phyloP scores from a whole-genome alignment of 1,140 invertebrate species.

The Lineus longissimus region DNA sequence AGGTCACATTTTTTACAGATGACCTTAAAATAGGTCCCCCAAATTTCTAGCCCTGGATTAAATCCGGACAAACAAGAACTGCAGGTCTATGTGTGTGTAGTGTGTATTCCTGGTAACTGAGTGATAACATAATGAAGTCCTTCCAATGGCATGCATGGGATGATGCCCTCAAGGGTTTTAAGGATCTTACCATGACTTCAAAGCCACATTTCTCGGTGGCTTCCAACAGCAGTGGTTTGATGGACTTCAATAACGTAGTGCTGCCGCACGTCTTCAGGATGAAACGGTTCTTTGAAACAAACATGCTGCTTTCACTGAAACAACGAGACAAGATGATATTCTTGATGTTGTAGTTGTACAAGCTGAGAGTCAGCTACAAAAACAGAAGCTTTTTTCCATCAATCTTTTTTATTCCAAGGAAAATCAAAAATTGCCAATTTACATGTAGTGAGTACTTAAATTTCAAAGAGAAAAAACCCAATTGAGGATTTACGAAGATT shows the following conservation, averaged over 20 bases:
- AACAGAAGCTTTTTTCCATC: not conserved
- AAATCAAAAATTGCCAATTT: not conserved
- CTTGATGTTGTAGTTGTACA: not conserved
- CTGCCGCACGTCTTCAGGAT: conserved; percentile 99
- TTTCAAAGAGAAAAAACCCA: no score
- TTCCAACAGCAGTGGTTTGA: conserved; percentile 78
- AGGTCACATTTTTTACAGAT: no score
- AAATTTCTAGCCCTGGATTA: no score
- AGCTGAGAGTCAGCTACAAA: not conserved
- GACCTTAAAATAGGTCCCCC: no score
- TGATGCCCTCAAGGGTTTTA: no score
- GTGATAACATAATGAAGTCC: no score
- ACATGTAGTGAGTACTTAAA: not conserved
- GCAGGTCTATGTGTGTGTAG: no score
- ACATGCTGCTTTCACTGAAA: conserved; percentile 96
- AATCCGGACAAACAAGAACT: no score
- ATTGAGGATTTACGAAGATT: no score
- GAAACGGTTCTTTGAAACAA: conserved; percentile 86
- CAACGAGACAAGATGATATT: conserved; percentile 15
- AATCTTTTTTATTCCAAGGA: not conserved
- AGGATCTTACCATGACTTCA: conserved; percentile 70
- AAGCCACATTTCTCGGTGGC: conserved; percentile 83
- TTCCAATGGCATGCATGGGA: no score
- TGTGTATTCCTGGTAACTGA: no score
- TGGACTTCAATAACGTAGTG: conserved; percentile 89